A percentile compares a stretch with the other conserved stretches of the same genome.
phyloP scores from a whole-genome alignment of 2,113 vertebrate species.

The Notothenia rossii region DNA sequence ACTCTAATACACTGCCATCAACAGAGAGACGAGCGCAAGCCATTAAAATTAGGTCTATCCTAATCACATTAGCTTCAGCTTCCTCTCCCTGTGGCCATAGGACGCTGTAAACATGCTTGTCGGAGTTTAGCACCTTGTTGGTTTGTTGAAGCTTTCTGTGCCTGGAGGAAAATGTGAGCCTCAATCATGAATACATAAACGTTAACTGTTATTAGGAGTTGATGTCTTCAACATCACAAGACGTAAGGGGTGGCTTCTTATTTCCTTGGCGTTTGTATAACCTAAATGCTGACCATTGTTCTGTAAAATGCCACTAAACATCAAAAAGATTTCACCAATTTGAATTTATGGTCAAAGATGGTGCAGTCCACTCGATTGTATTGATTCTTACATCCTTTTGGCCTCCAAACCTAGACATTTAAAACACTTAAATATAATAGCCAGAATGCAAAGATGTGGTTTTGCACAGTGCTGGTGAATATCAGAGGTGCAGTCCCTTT shows the following conservation, averaged over 20 bases:
- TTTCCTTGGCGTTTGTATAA: slow-evolving; percentile 1
- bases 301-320: slow-evolving; percentile 32
- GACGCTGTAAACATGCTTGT: slow-evolving; percentile 29
- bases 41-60: slow-evolving; percentile 22
- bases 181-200: neutral
- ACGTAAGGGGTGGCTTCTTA: neutral
- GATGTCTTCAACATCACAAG: slow-evolving; percentile 7
- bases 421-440: slow-evolving; percentile 29
- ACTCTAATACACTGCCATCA: slow-evolving; percentile 33
- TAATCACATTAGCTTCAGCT: slow-evolving; percentile 59
- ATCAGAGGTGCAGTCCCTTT: slow-evolving; percentile 5
- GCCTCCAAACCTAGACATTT: slow-evolving; percentile 14
- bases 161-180: slow-evolving; percentile 17
- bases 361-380: neutral
- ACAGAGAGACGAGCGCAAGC: neutral
- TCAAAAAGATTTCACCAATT: slow-evolving; percentile 18
- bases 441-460: slow-evolving; percentile 2
- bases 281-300: neutral
- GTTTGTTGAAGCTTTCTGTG: slow-evolving; percentile 18
- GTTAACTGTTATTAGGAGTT: neutral
- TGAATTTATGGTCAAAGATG: slow-evolving; percentile 10
- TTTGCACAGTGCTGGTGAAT: neutral
- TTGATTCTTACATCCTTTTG: slow-evolving; percentile 11
- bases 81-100: slow-evolving; percentile 17
- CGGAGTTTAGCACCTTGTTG: slow-evolving; percentile 28